phyloP scores from a whole-genome alignment of 1,140 invertebrate genomes.

The Drosophila sp. region DNA sequence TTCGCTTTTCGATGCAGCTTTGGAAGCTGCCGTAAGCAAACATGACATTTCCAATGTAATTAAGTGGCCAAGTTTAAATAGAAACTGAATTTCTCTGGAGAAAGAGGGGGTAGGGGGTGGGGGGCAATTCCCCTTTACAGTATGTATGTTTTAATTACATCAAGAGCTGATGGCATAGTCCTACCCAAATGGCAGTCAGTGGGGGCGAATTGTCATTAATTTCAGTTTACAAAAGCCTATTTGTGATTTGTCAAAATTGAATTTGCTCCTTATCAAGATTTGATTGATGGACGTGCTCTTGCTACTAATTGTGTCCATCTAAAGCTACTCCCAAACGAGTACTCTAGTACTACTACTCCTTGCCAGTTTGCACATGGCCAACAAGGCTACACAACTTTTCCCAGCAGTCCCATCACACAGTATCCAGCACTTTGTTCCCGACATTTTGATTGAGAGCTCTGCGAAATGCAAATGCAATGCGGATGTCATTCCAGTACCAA shows the following conservation, averaged over 20 bases:
- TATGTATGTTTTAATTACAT: conserved; percentile 58
- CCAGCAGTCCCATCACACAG: conserved; percentile 34
- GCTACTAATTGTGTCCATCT: conserved; percentile 40
- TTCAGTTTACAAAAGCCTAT: conserved; percentile 75
- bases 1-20: background rate
- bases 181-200: conserved; percentile 6
- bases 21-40: conserved; percentile 32
- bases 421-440: conserved; percentile 56
- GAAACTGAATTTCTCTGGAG: conserved; percentile 18
- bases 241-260: conserved; percentile 81
- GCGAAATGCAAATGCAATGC: conserved; percentile 70
- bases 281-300: conserved; percentile 64
- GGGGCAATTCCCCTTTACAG: background rate
- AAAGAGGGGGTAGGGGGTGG: background rate
- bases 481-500: conserved; percentile 38
- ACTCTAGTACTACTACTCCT: background rate
- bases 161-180: conserved; percentile 14
- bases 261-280: conserved; percentile 72
- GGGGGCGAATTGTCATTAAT: conserved; percentile 59
- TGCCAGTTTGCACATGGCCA: conserved; percentile 24
- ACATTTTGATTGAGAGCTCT: conserved; percentile 70
- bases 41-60: conserved; percentile 56
- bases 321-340: conserved; percentile 3
- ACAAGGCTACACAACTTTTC: conserved; percentile 56
- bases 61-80: conserved; percentile 59